Conservation (phyloP, 2,797 vertebrate genomes). For the Sarcoramphus papa region DNA sequence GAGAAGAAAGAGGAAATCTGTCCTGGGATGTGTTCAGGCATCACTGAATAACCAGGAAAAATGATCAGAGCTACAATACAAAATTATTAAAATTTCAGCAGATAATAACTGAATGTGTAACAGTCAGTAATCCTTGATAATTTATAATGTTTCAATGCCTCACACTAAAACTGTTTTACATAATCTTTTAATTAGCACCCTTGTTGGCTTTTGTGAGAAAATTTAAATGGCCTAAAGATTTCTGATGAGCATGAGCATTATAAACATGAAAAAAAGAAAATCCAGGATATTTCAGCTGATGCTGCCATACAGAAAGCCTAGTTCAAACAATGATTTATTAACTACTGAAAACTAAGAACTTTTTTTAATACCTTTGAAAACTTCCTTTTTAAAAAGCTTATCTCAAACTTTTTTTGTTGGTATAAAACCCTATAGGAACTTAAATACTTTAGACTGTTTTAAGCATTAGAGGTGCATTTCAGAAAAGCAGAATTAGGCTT, state of each 20-base stretch:
- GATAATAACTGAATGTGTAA: not conserved
- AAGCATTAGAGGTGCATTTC: not conserved
- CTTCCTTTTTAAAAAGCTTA: not conserved
- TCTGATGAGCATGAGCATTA: not conserved
- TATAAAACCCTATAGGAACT: not conserved
- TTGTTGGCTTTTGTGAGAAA: not conserved
- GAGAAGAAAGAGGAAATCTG: not conserved
- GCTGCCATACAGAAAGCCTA: not conserved
- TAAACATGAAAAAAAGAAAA: not conserved
- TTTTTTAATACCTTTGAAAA: not conserved
- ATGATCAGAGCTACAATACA: not conserved
- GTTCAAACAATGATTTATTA: not conserved
- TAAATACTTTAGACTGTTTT: not conserved
- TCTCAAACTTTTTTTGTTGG: not conserved
- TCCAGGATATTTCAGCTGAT: not conserved
- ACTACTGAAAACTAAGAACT: not conserved
- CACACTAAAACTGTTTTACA: not conserved
- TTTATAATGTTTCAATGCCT: not conserved
- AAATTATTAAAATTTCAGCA: not conserved
- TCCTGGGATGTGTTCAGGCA: not conserved
- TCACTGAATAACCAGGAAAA: not conserved
- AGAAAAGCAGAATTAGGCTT: not conserved
- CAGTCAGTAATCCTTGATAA: not conserved
- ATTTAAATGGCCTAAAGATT: not conserved
- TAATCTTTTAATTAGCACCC: constrained; percentile 37